Conservation (phyloP, 35 echinoderm and acorn worm species). For the Apostichopus parvimensis region DNA sequence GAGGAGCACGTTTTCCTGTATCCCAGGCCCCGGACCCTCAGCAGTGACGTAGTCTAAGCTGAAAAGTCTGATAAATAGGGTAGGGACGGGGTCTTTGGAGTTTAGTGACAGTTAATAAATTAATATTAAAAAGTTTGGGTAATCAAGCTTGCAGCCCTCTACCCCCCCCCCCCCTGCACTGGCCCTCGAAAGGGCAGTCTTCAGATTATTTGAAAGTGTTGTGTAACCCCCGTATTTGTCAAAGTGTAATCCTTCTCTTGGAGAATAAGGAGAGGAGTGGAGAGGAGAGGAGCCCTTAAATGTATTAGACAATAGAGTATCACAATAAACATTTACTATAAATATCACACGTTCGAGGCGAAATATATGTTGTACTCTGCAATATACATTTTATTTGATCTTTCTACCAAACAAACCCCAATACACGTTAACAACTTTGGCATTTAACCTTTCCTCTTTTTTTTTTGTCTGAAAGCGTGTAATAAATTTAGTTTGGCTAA, state of each 20-base stretch:
- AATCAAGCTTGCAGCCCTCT: neutral
- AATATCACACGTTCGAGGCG: neutral
- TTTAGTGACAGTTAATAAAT: too few relatives aligned
- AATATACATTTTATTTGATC: neutral
- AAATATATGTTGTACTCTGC: neutral
- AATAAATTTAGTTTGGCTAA: conserved; percentile 11
- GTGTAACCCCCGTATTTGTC: neutral
- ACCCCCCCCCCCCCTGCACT: too few relatives aligned
- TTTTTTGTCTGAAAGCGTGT: neutral
- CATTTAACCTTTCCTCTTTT: neutral
- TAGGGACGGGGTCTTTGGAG: too few relatives aligned
- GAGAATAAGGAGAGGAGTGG: neutral
- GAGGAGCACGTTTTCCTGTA: too few relatives aligned
- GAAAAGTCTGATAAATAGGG: too few relatives aligned
- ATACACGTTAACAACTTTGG: conserved; percentile 9
- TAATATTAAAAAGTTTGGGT: neutral
- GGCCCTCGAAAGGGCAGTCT: neutral
- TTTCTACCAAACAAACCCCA: neutral
- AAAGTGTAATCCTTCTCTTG: neutral
- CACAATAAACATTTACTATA: neutral
- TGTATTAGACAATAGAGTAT: too few relatives aligned
- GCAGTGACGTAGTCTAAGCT: too few relatives aligned
- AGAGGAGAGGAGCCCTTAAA: neutral
- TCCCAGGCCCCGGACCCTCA: too few relatives aligned
- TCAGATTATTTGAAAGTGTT: neutral